Percentiles rank a stretch among this genome's conserved stretches.
Evolutionary conservation across 2,888 invertebrate species (phyloP).

Genomic region (Stenotaenia linearis): DNA sequence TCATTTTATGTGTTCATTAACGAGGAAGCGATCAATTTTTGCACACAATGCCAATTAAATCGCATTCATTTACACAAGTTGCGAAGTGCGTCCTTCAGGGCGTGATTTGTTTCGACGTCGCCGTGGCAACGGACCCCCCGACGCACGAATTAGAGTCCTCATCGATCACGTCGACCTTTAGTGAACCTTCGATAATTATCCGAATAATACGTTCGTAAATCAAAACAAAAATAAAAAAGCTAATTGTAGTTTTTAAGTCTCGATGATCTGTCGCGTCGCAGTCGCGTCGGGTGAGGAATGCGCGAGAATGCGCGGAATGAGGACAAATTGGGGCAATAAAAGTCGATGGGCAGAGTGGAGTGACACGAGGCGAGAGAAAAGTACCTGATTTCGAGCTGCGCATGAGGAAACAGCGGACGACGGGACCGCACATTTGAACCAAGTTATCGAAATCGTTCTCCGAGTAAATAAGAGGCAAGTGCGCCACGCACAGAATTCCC

Average conservation of each 20-base stretch:
- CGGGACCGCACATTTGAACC: slow-evolving; percentile 49
- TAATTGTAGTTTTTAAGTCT: too few species aligned
- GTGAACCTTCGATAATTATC: too few species aligned
- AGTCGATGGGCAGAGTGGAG: not conserved
- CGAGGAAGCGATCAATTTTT: not conserved
- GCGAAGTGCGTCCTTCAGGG: not conserved
- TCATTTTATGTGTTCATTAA: not conserved
- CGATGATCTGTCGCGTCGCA: too few species aligned
- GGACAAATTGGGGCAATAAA: not conserved
- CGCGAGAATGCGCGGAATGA: not conserved
- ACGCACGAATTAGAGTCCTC: not conserved
- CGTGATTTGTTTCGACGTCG: not conserved
- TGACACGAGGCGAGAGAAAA: slow-evolving; percentile 24
- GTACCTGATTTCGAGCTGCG: slow-evolving; percentile 50
- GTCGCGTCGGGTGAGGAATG: not conserved
- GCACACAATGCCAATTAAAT: not conserved
- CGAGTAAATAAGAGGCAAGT: slow-evolving; percentile 49
- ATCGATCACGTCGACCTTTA: not conserved
- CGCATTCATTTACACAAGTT: not conserved
- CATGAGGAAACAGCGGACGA: slow-evolving; percentile 52
- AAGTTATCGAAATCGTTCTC: slow-evolving; percentile 51
- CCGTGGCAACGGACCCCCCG: not conserved
- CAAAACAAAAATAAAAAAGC: too few species aligned
- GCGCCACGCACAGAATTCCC: slow-evolving; percentile 52
- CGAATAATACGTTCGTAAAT: too few species aligned